Conservation (phyloP, 2,888 invertebrate genomes). For the Gryllus longicercus region DNA sequence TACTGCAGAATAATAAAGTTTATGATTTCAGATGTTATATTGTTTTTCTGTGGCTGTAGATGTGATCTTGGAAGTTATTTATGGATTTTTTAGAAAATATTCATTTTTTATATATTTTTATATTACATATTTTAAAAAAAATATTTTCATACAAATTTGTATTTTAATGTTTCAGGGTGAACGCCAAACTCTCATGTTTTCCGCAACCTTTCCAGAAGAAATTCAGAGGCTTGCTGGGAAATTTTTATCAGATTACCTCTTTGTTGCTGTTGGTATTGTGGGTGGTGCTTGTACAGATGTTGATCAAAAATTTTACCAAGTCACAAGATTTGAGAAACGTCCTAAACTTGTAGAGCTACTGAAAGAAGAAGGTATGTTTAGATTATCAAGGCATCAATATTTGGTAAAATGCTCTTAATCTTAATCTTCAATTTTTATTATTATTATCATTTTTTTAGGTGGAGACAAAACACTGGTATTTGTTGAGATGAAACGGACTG, state of each 20-base stretch:
- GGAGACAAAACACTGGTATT: constrained; percentile 71
- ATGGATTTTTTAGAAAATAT: too few relatives aligned
- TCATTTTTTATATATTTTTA: too few relatives aligned
- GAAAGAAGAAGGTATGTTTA: constrained; percentile 51
- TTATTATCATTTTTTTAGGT: constrained; percentile 37
- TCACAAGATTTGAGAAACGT: constrained; percentile 69
- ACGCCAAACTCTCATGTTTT: constrained; percentile 70
- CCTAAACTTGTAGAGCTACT: constrained; percentile 68
- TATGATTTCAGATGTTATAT: too few relatives aligned
- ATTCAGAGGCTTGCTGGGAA: constrained; percentile 75
- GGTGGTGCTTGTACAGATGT: constrained; percentile 93
- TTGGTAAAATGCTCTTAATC: constrained; percentile 20
- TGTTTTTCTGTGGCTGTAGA: too few relatives aligned
- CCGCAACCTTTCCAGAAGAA: constrained; percentile 69
- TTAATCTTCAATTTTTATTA: constrained; percentile 26
- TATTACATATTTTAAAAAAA: not conserved
- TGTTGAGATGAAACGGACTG: constrained; percentile 83
- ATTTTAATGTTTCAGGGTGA: constrained; percentile 49
- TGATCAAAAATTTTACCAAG: constrained; percentile 70
- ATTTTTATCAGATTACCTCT: constrained; percentile 75
- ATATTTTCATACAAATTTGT: constrained; percentile 30
- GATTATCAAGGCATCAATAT: constrained; percentile 27
- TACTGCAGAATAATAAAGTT: too few relatives aligned
- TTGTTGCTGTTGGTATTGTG: constrained; percentile 84
- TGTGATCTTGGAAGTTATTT: too few relatives aligned